Base-by-base conservation (phyloP, 2,113 vertebrate species). In the Piaya cayana region DNA sequence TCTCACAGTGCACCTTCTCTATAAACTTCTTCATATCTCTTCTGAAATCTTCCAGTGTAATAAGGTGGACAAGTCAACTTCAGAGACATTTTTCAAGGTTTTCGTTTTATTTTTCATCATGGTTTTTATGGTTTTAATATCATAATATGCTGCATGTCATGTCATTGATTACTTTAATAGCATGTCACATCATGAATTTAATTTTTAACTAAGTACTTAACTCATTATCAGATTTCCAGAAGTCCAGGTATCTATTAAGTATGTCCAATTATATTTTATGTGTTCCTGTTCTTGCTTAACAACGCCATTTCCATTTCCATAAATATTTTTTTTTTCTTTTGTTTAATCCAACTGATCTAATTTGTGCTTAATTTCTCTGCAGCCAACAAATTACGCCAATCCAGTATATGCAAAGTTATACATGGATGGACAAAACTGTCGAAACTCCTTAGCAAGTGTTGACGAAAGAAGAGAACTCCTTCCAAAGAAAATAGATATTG, bases 401-500 rank as follows among this genome's bases (percentile, higher is more conserved):
- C 99, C 99, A n/a, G 98, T 99, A 95, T 99, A 99, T 97, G 98
- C 99, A 97, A 99, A 99, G 97, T 98, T 99, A 94, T 99, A 99
- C 93, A 98, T 99, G 95, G 99, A 99, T 90, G 99, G 99, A 60
- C 99, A 99, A 96, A 99, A 99, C 96, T 99, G 99, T 98, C 98
- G 99, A 98, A 99, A 99, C 97, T 99, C 99, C 83, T 98, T 99
- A 98, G 98, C 98, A 98, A 99, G 98, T 95, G 98, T 99, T 81
- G 99, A 99, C 85, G 99, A 99, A 98, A 98, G 99, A 97, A 99
- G 99, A 99, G 99, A 99, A 98, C 99, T 99, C 96, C 99, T 99
- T 98, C 99, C 99, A 99, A 99, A 99, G 99, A 99, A 99, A 99
- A 98, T 99, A 98, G 99, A 99, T 98, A 99, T 99, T 97, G 99